These are phyloP conservation scores for Trachelus tabidus DNA, from an alignment of 2,888 invertebrate genomes.

Conservation along the genomic window DNA sequence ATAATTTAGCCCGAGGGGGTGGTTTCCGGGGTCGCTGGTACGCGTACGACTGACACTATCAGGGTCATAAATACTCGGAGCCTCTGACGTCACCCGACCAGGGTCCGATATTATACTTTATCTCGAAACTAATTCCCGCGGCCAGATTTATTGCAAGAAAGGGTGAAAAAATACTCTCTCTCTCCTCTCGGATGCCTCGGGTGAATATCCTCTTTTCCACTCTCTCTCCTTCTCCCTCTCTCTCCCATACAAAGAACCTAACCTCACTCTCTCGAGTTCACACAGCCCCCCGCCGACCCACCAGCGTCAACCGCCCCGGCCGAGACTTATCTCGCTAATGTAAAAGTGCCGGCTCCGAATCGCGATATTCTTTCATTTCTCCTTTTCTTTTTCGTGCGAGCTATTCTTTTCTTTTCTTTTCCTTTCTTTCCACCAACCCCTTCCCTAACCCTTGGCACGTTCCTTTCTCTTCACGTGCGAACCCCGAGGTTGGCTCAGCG, in stretches of 20 bases:
- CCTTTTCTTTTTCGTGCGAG: background rate
- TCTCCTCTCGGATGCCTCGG: constrained; percentile 23
- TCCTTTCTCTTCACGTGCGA: background rate
- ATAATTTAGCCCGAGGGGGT: constrained; percentile 53
- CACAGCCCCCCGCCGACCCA: background rate
- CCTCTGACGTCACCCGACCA: constrained; percentile 64
- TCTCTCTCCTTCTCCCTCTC: constrained; percentile 16
- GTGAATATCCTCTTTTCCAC: constrained; percentile 13
- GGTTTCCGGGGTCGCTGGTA: constrained; percentile 24
- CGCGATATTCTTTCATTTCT: constrained; percentile 28
- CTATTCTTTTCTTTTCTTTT: background rate
- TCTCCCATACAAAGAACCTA: constrained; percentile 15
- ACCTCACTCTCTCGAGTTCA: constrained; percentile 2
- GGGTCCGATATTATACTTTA: constrained; percentile 67
- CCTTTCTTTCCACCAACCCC: background rate
- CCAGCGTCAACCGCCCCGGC: background rate
- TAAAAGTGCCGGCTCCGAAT: constrained; percentile 43
- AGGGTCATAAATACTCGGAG: constrained; percentile 63
- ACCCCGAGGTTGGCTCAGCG: constrained; percentile 5
- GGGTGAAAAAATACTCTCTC: constrained; percentile 55
- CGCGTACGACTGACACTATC: constrained; percentile 65
- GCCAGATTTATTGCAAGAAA: constrained; percentile 66
- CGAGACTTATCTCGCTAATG: constrained; percentile 60
- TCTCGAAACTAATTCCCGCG: constrained; percentile 67
- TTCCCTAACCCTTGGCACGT: background rate